Conservation (phyloP, 2,797 vertebrate species). For the Sciurus vulgaris region DNA sequence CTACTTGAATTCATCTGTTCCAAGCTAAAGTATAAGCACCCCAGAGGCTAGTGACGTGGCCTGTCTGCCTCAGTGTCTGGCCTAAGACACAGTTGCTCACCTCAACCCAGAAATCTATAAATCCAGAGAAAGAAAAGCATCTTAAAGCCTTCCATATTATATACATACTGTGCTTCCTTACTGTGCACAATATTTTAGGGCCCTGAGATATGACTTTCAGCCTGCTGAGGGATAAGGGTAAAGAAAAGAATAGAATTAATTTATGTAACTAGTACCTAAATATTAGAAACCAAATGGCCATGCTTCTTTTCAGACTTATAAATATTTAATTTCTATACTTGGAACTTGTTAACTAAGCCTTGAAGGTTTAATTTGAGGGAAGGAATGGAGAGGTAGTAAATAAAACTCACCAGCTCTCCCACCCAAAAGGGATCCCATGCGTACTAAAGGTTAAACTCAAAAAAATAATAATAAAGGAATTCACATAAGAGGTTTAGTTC, state of each 20-base stretch:
- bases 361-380: conserved; percentile 30
- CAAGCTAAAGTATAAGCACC: not conserved
- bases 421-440: not conserved
- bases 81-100: not conserved
- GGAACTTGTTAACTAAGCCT: conserved; percentile 56
- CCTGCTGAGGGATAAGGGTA: not conserved
- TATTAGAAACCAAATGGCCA: conserved; percentile 55
- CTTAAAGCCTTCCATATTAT: not conserved
- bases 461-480: conserved; percentile 1
- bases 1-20: conserved; percentile 8
- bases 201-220: conserved; percentile 38
- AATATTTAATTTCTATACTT: conserved; percentile 64
- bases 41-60: not conserved
- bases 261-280: conserved; percentile 73
- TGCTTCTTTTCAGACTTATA: conserved; percentile 53
- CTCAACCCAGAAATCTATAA: conserved; percentile 51
- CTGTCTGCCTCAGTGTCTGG: not conserved
- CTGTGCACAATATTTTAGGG: not conserved
- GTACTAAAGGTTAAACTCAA: conserved; percentile 14
- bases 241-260: conserved; percentile 72
- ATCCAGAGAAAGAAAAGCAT: conserved; percentile 64
- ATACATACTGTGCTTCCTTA: not conserved
- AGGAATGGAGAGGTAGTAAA: not conserved
- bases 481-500: not conserved
- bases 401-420: conserved; percentile 50